Evolutionary conservation across 2,113 vertebrate species (phyloP), one percentile per base, ranked within the genome.

Genomic region (Pongo pygmaeus): DNA sequence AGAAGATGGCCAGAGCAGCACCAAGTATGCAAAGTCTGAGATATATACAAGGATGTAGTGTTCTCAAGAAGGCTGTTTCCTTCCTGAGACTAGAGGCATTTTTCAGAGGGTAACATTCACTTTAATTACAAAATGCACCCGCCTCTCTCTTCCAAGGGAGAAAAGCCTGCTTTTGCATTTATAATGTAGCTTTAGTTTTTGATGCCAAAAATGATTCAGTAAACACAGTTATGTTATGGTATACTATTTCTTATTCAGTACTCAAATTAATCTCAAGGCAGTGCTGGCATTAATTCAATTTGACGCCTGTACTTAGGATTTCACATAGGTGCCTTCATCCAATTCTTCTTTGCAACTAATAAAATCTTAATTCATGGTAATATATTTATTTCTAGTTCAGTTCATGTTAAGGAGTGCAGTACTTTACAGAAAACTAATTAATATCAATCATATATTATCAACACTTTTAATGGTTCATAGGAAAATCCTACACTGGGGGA

Each of bases 321-420:
- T 98, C 97, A 97, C 94, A 98, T 98, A 98, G 98, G 97, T 98
- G 95, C 97, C 97, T 98, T 98, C 98, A 97, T 97, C 97, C 96
- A 98, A 95, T 98, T 98, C 97, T 98, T 98, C 96, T 98, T 97
- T 38, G 70, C 90, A 96, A 96, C 98, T 98, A 98, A 98, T 98
- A 99, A 98, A 98, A 98, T 98, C 98, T 98, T 98, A 99, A 99
- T 98, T 98, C 98, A 98, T 97, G 97, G 98, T 98, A 98, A 98
- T 98, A 97, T 98, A 98, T 98, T 98, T 98, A 98, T 98, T 99
- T 98, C 98, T 98, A 98, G 96, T 98, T 99, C 98, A 98, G 97
- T 98, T 98, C 98, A 98, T 98, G 97, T 98, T 98, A 97, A 98
- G 91, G 96, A 98, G 94, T 95, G 87, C 94, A 83, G 96, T 98